Base-by-base conservation (phyloP, 2,888 invertebrate genomes). In the Eilema griseolum region DNA sequence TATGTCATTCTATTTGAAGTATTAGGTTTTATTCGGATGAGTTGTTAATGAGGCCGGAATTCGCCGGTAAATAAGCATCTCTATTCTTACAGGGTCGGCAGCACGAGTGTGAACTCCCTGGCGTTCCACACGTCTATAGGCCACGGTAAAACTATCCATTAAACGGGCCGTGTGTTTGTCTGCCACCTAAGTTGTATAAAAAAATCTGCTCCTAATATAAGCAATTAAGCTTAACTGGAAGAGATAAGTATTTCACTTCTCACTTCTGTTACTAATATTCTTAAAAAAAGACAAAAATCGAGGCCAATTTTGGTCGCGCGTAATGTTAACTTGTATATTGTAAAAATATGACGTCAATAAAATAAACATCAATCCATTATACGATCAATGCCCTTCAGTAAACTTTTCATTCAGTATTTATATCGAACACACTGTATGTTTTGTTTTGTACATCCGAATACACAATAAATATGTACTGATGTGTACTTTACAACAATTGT, bases 21-120 rank as follows among this genome's bases (percentile, higher is more conserved):
- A 7, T 59, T 37, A 28, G 57, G 65, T 56, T 12, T 31, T 65
- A 57, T 37, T 16, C 57, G 8, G n/a, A n/a, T n/a, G 31, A 28
- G 33, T 37, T 24, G 61, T 67, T 46, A 46, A 61, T 46, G 67
- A 52, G 16, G 71, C 67, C 46, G 46, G 60, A 26, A 66, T 66
- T 24, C n/a, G 24, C 12, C 26, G n/a, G 59, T 59, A 67, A 46
- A 61, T 33, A 52, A 52, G 24, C 31, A 14, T 61, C 46, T 14
- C 28, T 31, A 61, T n/a, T n/a, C n/a, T n/a, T n/a, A n/a, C n/a
- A n/a, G n/a, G n/a, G n/a, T n/a, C n/a, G n/a, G n/a, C n/a, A n/a
- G n/a, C n/a, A n/a, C n/a, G n/a, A n/a, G n/a, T n/a, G n/a, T n/a
- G n/a, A n/a, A n/a, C n/a, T n/a, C n/a, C n/a, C n/a, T n/a, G n/a